phyloP scores from a whole-genome alignment of 2,888 invertebrate species.

The Incurvaria masculella region DNA sequence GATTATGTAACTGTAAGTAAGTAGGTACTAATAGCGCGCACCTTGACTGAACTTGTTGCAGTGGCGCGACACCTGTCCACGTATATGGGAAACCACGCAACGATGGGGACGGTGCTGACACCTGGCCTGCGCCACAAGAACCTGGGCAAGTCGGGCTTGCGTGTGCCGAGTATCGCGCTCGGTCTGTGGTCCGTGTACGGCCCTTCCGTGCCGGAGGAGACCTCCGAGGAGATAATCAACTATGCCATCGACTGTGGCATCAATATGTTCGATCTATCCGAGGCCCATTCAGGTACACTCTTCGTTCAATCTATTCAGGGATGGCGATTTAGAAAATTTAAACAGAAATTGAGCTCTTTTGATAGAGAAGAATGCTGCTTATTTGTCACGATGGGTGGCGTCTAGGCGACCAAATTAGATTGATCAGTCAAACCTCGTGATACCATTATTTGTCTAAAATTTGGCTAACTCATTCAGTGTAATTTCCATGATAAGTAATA shows the following conservation, averaged over 20 bases:
- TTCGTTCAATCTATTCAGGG: no score
- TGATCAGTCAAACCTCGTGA: no score
- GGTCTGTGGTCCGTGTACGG: slow-evolving; percentile 92
- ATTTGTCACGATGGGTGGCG: no score
- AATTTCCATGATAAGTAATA: no score
- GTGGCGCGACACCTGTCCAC: slow-evolving; percentile 49
- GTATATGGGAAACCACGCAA: slow-evolving; percentile 55
- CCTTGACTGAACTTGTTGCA: slow-evolving; percentile 37
- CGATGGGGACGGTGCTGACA: slow-evolving; percentile 65
- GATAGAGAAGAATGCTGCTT: no score
- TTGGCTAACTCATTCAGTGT: no score
- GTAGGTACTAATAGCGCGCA: no score
- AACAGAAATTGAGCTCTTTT: no score
- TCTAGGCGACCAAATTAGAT: no score
- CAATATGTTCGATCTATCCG: slow-evolving; percentile 94
- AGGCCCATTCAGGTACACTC: slow-evolving; percentile 85
- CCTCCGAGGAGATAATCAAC: slow-evolving; percentile 88
- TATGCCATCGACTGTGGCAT: slow-evolving; percentile 94
- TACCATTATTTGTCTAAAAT: no score
- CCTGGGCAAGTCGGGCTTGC: slow-evolving; percentile 91
- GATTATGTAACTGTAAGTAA: no score
- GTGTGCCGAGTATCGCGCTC: slow-evolving; percentile 92
- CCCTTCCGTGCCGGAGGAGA: slow-evolving; percentile 71
- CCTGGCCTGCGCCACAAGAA: slow-evolving; percentile 88
- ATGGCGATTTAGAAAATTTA: background rate